Evolutionary conservation across 92 coral and sea anemone genomes (phyloP), one percentile per base, ranked within the genome.

Genomic region (Desmophyllum pertusum): DNA sequence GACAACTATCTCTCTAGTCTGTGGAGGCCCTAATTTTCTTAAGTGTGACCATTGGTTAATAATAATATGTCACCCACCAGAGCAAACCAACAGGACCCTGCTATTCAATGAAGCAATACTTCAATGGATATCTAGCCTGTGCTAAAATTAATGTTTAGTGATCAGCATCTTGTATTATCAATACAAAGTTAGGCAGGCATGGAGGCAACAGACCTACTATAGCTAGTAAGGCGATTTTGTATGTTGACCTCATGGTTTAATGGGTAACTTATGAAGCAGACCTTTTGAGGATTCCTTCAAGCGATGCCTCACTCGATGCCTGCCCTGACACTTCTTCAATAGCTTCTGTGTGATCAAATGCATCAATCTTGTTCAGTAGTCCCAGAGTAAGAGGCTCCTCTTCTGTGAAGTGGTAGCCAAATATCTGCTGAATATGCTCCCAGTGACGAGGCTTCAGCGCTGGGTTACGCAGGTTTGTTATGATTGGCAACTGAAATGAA

Each of bases 251-350:
- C 65, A 27, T 6, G 21, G 10, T n/a, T 55, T 23, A 55, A 23
- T n/a, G 29, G 63, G 30, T n/a, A n/a, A n/a, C n/a, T n/a, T 25
- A 23, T 23, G 15, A 75, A 75, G 25, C 23, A 41, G 10, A 94
- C 99, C 98, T 96, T 96, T 94, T 96, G 78, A 96, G 77, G 42
- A 96, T 93, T 50, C 98, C 94, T 85, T 96, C 99, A 46, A 96
- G 85, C 0, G 99, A 96, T 17, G 99, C 99, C 80, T 96, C 99
- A 48, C 99, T 96, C 11, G 99, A 96, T 6, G 99, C 99, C 72
- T 96, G 99, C 0, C 99, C 99, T 14, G 99, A 93, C 59, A 96
- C 95, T 78, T 96, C 99, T 79, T 96, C 98, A 13, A 96, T 96
- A 2, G 98, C 93, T 79, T 96, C 98, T 5, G 97, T 94, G 85